A percentile compares a stretch with the other conserved stretches of the same genome.
These are phyloP conservation scores for Liodrosophila aerea DNA, from an alignment of 2,888 invertebrate species.

Conservation along the genomic window DNA sequence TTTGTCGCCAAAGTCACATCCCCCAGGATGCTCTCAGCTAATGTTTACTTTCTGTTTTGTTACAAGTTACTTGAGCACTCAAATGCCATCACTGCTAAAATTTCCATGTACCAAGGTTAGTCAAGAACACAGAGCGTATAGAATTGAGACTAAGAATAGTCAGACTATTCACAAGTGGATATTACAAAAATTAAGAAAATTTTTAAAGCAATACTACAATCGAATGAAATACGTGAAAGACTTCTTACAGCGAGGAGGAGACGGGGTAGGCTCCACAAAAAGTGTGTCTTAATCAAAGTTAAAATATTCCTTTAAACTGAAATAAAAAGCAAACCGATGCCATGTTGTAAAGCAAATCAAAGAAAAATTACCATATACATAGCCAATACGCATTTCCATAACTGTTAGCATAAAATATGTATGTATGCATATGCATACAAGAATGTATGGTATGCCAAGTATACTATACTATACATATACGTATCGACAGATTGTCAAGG, in stretches of 20 bases:
- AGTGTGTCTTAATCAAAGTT: not conserved
- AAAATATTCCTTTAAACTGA: not conserved
- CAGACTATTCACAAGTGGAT: too few species aligned
- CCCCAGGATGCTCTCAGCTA: constrained; percentile 20
- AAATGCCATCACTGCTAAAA: constrained; percentile 28
- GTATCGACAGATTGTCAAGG: constrained; percentile 26
- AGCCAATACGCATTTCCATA: not conserved
- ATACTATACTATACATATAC: not conserved
- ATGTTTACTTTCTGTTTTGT: constrained; percentile 24
- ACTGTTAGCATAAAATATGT: constrained; percentile 1
- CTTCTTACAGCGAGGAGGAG: too few species aligned
- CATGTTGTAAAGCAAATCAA: not conserved
- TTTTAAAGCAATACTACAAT: not conserved
- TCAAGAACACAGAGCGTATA: not conserved
- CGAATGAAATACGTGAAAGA: too few species aligned
- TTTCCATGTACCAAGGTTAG: constrained; percentile 1
- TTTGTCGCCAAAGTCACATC: constrained; percentile 47
- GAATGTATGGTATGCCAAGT: not conserved
- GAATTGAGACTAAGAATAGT: too few species aligned
- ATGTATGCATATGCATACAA: constrained; percentile 20
- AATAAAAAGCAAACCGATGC: not conserved
- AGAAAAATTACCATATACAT: not conserved
- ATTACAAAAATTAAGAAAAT: too few species aligned
- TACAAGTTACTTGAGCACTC: constrained; percentile 31
- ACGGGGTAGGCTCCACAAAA: too few species aligned